phyloP scores from a whole-genome alignment of 2,113 vertebrate genomes.

The Xenus cinereus region DNA sequence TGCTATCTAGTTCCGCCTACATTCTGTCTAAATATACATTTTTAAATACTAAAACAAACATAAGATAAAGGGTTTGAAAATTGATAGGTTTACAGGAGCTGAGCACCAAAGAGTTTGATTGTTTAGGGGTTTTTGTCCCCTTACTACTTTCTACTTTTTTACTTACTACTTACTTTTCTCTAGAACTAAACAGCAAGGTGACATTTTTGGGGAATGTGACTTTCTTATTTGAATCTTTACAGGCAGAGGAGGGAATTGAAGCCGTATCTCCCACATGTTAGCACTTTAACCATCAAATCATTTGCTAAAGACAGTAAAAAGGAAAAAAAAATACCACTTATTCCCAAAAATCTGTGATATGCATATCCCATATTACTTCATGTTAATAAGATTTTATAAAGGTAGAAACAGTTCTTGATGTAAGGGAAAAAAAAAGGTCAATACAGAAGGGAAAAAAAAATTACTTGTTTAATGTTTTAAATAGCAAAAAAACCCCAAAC shows the following conservation, averaged over 20 bases:
- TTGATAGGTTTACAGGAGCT: rapidly evolving
- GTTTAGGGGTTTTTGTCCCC: rapidly evolving
- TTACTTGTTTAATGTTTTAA: neutral
- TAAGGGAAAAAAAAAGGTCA: neutral
- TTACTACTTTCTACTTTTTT: too few relatives aligned
- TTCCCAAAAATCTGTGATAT: neutral
- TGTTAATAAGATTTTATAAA: neutral
- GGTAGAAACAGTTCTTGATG: neutral
- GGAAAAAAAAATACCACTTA: neutral
- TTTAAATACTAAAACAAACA: neutral
- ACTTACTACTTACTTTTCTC: neutral
- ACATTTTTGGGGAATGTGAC: neutral
- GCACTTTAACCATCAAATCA: neutral
- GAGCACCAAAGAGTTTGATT: neutral
- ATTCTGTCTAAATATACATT: neutral
- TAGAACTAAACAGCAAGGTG: neutral
- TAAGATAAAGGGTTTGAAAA: neutral
- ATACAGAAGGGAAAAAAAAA: neutral
- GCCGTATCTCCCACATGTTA: neutral
- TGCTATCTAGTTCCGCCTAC: neutral
- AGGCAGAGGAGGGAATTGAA: neutral
- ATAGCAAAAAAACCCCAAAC: neutral
- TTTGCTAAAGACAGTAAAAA: neutral
- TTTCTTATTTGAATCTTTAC: neutral
- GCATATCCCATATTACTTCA: neutral